phyloP scores from a whole-genome alignment of 2,113 vertebrate species.

The Numida meleagris region DNA sequence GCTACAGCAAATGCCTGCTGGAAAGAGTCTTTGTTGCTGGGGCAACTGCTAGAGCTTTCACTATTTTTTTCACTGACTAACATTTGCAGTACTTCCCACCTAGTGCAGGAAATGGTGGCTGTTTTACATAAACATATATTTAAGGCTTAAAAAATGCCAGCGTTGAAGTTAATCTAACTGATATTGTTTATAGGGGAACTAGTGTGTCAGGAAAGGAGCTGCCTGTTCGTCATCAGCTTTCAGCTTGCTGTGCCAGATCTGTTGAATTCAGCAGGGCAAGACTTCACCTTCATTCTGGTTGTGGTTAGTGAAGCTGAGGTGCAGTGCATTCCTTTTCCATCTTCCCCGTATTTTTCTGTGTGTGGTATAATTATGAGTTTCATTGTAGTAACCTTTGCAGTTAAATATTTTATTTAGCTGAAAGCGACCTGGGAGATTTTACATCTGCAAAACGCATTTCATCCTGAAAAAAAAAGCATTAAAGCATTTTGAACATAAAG shows the following conservation, averaged over 20 bases:
- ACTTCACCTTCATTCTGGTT: background rate
- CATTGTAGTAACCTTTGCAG: background rate
- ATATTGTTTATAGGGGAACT: background rate
- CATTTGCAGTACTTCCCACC: slow-evolving; percentile 32
- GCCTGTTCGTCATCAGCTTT: background rate
- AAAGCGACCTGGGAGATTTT: background rate
- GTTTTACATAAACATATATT: slow-evolving; percentile 34
- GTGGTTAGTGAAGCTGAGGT: background rate
- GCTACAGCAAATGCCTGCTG: background rate
- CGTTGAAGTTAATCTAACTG: background rate
- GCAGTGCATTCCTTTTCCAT: background rate
- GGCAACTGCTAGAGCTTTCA: slow-evolving; percentile 17
- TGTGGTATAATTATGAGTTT: background rate
- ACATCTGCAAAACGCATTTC: background rate
- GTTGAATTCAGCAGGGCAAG: background rate
- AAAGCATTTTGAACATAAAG: background rate
- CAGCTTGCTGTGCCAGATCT: background rate
- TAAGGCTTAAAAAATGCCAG: slow-evolving; percentile 13
- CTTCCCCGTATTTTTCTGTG: background rate
- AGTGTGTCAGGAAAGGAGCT: background rate
- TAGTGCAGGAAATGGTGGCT: background rate
- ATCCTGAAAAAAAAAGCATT: background rate
- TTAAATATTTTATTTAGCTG: background rate
- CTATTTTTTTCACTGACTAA: background rate
- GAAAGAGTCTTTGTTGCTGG: slow-evolving; percentile 23